Evolutionary conservation across 2,113 vertebrate genomes (phyloP), one percentile per base, ranked within the genome.

Genomic region (Sebastes fasciatus): DNA sequence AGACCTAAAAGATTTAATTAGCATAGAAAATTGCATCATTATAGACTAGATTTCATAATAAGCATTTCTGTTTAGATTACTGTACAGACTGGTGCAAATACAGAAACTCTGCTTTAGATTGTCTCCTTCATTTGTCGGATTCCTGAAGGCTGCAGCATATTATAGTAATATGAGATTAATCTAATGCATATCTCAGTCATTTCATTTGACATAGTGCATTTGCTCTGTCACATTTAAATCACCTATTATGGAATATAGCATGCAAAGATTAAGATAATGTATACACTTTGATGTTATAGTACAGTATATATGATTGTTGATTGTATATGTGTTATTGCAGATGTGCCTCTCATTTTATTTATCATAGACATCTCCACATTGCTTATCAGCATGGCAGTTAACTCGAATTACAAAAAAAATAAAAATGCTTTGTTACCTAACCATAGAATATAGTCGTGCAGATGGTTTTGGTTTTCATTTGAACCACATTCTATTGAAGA

Each of bases 81-180:
- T 51, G 55, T 14, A n/a, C 14, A 57, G n/a, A 67, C 64, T 69
- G 57, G 19, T 34, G n/a, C 21, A 69, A 48, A 58, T 45, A 7
- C 10, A 58, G 12, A 66, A 23, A 70, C 42, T 49, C 43, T 52
- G 23, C 48, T 60, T 55, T 61, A 64, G 19, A 80, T 74, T 60
- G n/a, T 64, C 26, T 34, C 11, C 57, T 49, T 71, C 45, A 74
- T 83, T 70, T 77, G 55, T 73, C 48, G 51, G 13, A 84, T 77
- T 74, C 69, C 63, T 81, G 65, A 77, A 75, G 64, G 42, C 76
- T 63, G 49, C 52, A 68, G 67, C 71, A 73, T 43, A 77, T 70
- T 61, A n/a, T 3, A 16, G 43, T 46, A 13, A 80, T 73, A 13
- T 6, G 26, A 54, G 63, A 83, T 85, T 45, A 84, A 64, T 69